Percentiles rank a stretch among this genome's conserved stretches.
These are phyloP conservation scores for Nicator chloris DNA, from an alignment of 2,113 vertebrate genomes.

Conservation along the genomic window DNA sequence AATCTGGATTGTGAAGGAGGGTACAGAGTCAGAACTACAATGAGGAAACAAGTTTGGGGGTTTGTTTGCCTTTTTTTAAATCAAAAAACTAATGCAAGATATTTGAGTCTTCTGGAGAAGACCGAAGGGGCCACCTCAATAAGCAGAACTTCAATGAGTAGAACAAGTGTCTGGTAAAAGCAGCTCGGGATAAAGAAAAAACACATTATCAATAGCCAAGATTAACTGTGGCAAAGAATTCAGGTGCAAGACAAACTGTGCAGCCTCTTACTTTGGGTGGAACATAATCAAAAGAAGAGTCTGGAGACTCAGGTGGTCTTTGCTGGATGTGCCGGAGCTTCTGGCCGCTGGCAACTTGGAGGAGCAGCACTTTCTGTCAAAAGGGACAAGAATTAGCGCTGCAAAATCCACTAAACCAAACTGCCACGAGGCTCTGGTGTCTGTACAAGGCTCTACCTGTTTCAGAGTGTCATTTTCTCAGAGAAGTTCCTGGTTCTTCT, in stretches of 20 bases:
- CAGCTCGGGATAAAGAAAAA: neutral
- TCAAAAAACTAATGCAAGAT: neutral
- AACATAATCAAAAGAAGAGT: slow-evolving; percentile 88
- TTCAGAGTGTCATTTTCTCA: slow-evolving; percentile 81
- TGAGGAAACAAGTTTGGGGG: neutral
- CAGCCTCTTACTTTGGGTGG: slow-evolving; percentile 83
- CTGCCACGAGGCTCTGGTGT: neutral
- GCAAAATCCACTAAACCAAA: neutral
- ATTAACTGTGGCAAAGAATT: neutral
- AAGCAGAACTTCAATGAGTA: neutral
- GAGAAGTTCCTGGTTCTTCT: slow-evolving; percentile 83
- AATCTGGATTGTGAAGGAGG: neutral
- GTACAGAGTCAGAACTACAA: neutral
- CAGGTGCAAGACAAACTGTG: neutral
- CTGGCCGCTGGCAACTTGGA: slow-evolving; percentile 80
- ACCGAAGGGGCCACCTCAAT: neutral
- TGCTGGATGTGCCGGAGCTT: slow-evolving; percentile 57
- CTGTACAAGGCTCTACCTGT: slow-evolving; percentile 69
- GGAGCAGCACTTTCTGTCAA: slow-evolving; percentile 80
- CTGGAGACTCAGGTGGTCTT: slow-evolving; percentile 11
- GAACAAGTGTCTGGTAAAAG: neutral
- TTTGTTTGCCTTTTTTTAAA: neutral
- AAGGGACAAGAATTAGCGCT: neutral
- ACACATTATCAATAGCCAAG: neutral
- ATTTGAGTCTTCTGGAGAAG: neutral